Base-by-base conservation (phyloP, 2,888 invertebrate genomes). In the Tricholauxania praeusta region DNA sequence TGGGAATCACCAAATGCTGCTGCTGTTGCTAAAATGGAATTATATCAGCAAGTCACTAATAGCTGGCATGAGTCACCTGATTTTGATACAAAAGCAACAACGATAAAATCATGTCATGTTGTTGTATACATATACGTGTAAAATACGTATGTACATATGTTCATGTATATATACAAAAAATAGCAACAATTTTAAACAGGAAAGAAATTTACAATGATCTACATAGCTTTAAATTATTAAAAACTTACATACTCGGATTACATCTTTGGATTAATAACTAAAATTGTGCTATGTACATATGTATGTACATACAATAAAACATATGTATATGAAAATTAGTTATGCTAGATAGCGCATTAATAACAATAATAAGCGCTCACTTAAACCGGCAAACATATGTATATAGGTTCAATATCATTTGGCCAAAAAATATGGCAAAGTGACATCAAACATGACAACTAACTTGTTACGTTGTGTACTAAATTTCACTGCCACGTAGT, bases 41-140 rank as follows among this genome's bases (percentile, higher is more conserved):
- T 74, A 72, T 39, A 72, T 68, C 57, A 64, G 76, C 75, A 72
- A 77, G 80, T 52, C 19, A 72, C 22, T 62, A 49, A 53, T 47
- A 82, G 74, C 22, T 55, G 12, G 22, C 19, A 51, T 64, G 64
- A 64, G 51, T 64, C 64, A 64, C 49, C 51, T 19, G 12, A 28
- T 64, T 47, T 64, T 12, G 49, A 28, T 8, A 51, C 64, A 64
- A 63, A 39, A 81, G 12, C 28, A 49, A 57, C 47, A 47, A 17
- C 47, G 22, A 69, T 51, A 62, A 60, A n/a, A 55, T 39, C 48
- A 32, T 32, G 52, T 39, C 47, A 70, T 15, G 51, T 49, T 15
- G 53, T 28, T 19, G 14, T 17, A 39, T 17, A 10, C 8, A 10
- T 19, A 7, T n/a, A 39, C 19, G 15, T 39, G 39, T 10, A 10